These are phyloP conservation scores for Hystrix brachyura DNA, from an alignment of 2,113 vertebrate genomes.

Conservation along the genomic window DNA sequence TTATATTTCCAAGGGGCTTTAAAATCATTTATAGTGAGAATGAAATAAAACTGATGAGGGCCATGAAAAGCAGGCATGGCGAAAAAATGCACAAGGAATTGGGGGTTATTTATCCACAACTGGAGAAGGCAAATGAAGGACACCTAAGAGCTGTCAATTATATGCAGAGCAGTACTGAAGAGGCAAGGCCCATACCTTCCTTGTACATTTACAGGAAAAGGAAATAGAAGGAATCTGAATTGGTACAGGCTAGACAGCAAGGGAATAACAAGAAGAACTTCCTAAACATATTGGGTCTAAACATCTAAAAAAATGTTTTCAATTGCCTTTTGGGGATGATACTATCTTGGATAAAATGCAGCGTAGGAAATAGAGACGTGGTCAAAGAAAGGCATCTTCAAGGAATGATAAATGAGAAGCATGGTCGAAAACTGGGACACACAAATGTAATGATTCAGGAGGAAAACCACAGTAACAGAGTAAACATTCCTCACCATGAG, in stretches of 20 bases:
- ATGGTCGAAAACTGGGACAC: background rate
- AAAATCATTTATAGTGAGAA: slow-evolving; percentile 78
- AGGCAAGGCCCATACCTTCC: background rate
- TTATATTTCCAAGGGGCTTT: slow-evolving; percentile 83
- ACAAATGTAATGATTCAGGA: background rate
- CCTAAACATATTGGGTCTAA: background rate
- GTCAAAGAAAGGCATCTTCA: background rate
- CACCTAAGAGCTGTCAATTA: background rate
- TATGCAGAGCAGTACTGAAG: background rate
- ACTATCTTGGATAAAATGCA: background rate
- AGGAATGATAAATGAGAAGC: background rate
- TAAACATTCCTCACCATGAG: background rate
- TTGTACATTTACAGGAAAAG: rapidly evolving
- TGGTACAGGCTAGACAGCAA: background rate
- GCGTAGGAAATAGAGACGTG: background rate
- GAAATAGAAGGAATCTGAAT: background rate
- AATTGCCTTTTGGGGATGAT: background rate
- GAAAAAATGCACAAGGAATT: slow-evolving; percentile 43
- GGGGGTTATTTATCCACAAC: slow-evolving; percentile 68
- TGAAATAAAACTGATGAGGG: slow-evolving; percentile 81
- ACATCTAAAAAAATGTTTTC: slow-evolving; percentile 1
- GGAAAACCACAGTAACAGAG: background rate
- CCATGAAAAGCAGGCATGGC: slow-evolving; percentile 59
- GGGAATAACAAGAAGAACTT: background rate
- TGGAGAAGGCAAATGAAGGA: slow-evolving; percentile 74